phyloP scores from a whole-genome alignment of 2,797 vertebrate genomes.

The Falco naumanni region DNA sequence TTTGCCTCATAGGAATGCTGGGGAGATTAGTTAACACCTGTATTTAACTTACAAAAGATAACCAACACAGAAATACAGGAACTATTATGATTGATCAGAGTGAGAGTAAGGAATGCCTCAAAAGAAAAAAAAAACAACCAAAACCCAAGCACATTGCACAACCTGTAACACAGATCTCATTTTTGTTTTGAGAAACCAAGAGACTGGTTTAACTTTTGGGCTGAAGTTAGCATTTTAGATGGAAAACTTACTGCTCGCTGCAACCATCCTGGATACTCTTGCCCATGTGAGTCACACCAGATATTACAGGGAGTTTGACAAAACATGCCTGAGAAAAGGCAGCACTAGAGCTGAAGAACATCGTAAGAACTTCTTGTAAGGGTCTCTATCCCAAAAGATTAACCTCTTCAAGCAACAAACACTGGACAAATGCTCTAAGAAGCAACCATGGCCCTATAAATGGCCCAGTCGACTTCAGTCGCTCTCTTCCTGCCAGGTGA shows the following conservation, averaged over 20 bases:
- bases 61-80: neutral
- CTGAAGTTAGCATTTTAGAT: neutral
- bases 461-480: neutral
- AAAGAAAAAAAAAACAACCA: neutral
- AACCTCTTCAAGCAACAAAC: neutral
- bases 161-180: neutral
- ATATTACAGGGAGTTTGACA: neutral
- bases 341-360: neutral
- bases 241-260: neutral
- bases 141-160: neutral
- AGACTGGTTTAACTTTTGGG: neutral
- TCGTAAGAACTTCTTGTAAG: neutral
- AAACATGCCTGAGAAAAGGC: neutral
- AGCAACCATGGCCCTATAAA: neutral
- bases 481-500: rapidly evolving
- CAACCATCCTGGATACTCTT: neutral
- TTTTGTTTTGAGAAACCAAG: neutral
- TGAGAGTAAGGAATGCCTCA: neutral
- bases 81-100: rapidly evolving
- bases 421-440: neutral
- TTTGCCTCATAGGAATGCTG: neutral
- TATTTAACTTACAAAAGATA: neutral
- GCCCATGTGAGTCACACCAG: neutral
- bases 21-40: neutral
- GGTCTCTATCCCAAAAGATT: neutral